Evolutionary conservation across 2,888 invertebrate genomes (phyloP).

Genomic region (Psococerastis gibbosa): DNA sequence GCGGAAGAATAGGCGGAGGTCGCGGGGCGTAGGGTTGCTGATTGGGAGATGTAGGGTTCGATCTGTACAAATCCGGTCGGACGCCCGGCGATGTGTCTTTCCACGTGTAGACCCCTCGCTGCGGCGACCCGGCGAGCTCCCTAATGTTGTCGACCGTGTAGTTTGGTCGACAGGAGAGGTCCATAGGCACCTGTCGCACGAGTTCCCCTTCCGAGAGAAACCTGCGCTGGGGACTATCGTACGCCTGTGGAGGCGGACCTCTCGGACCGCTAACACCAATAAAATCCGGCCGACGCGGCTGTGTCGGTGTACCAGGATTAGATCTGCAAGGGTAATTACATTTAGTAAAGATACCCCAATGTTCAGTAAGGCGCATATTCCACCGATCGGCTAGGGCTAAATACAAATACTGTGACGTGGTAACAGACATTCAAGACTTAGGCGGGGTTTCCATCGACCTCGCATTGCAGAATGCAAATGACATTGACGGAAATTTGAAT

Average conservation of each 20-base stretch:
- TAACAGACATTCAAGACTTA: no score
- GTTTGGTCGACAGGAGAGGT: conserved; percentile 43
- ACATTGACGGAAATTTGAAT: no score
- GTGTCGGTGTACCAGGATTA: conserved; percentile 81
- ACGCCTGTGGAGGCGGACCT: conserved; percentile 21
- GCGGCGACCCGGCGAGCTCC: conserved; percentile 73
- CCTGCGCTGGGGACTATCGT: conserved; percentile 50
- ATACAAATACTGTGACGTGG: no score
- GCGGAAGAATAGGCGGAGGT: conserved; percentile 27
- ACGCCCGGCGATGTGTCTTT: conserved; percentile 51
- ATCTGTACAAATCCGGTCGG: conserved; percentile 36
- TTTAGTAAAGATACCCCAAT: no score
- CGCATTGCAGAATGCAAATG: no score
- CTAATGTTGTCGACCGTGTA: conserved; percentile 72
- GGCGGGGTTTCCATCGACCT: no score
- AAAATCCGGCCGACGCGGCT: conserved; percentile 73
- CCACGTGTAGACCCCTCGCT: conserved; percentile 63
- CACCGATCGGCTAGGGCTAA: no score
- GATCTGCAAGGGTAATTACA: no score
- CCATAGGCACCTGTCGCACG: conserved; percentile 39
- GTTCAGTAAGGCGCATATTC: no score
- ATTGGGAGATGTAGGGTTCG: conserved; percentile 58
- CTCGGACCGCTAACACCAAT: conserved; percentile 38
- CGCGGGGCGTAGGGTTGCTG: conserved; percentile 30
- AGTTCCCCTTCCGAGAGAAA: conserved; percentile 70